A percentile compares a stretch with the other conserved stretches of the same genome.
These are phyloP conservation scores for Belonocnema kinseyi DNA, from an alignment of 1,140 invertebrate genomes.

Conservation along the genomic window DNA sequence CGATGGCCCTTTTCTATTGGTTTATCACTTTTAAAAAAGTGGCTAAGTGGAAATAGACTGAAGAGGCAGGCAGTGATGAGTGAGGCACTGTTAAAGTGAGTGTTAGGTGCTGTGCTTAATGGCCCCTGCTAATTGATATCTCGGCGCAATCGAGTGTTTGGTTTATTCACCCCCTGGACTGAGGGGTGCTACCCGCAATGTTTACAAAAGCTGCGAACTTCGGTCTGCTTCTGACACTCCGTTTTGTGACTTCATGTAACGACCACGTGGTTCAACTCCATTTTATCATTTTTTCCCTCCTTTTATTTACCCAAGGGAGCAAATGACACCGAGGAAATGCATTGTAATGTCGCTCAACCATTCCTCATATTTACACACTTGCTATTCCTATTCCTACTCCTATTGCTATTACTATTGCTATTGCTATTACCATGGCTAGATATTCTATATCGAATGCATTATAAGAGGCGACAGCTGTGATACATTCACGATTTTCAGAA, in stretches of 20 bases:
- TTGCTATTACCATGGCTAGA: background rate
- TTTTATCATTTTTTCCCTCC: constrained; percentile 36
- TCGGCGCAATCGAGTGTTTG: constrained; percentile 73
- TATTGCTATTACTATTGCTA: background rate
- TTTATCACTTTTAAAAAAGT: background rate
- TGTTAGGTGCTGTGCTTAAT: constrained; percentile 47
- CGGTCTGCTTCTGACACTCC: constrained; percentile 66
- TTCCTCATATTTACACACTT: constrained; percentile 26
- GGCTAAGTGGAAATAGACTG: constrained; percentile 10
- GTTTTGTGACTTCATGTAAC: constrained; percentile 23
- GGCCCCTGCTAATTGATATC: constrained; percentile 72
- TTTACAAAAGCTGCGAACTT: constrained; percentile 71
- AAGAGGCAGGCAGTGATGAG: background rate
- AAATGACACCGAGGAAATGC: constrained; percentile 43
- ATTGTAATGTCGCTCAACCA: constrained; percentile 26
- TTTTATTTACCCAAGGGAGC: constrained; percentile 32
- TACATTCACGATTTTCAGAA: background rate
- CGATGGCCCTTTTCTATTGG: background rate
- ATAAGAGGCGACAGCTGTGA: background rate
- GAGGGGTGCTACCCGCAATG: constrained; percentile 52
- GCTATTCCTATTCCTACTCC: background rate
- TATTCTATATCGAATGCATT: background rate
- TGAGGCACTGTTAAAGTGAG: too few species aligned
- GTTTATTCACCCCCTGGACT: constrained; percentile 58
- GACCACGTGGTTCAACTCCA: background rate